A percentile compares a stretch with the other conserved stretches of the same genome.
Conservation (phyloP, 1,140 invertebrate genomes). For the Drosophila parvula region DNA sequence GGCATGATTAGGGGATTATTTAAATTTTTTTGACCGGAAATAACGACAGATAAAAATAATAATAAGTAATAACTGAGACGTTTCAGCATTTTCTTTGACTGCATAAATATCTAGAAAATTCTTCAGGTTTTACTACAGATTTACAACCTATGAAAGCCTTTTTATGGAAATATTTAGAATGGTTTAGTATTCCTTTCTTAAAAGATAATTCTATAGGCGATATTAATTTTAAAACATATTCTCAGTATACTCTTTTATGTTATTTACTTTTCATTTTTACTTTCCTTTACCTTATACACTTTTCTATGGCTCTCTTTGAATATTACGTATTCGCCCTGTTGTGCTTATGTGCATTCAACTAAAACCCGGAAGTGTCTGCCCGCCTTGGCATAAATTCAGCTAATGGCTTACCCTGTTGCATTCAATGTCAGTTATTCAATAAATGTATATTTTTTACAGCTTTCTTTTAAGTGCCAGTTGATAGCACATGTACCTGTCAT, state of each 20-base stretch:
- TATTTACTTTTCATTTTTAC: no score
- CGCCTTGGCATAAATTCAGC: neutral
- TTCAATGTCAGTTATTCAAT: neutral
- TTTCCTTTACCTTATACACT: neutral
- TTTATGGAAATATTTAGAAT: no score
- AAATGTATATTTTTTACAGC: neutral
- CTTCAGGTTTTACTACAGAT: no score
- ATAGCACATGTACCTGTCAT: constrained; percentile 42
- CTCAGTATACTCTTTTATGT: no score
- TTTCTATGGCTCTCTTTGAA: neutral
- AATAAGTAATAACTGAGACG: neutral
- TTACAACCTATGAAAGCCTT: no score
- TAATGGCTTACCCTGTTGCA: neutral
- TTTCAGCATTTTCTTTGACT: neutral
- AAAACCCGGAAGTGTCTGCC: neutral
- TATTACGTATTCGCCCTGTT: constrained; percentile 1
- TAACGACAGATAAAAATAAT: no score
- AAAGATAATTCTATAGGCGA: no score
- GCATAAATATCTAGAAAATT: no score
- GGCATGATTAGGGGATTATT: neutral
- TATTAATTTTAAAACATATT: no score
- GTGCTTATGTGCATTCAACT: neutral
- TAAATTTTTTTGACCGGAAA: no score
- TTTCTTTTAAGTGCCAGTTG: neutral
- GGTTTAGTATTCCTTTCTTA: no score